Evolutionary conservation across 1,140 invertebrate species (phyloP), one percentile per base, ranked within the genome.

Genomic region (Idris sp.): DNA sequence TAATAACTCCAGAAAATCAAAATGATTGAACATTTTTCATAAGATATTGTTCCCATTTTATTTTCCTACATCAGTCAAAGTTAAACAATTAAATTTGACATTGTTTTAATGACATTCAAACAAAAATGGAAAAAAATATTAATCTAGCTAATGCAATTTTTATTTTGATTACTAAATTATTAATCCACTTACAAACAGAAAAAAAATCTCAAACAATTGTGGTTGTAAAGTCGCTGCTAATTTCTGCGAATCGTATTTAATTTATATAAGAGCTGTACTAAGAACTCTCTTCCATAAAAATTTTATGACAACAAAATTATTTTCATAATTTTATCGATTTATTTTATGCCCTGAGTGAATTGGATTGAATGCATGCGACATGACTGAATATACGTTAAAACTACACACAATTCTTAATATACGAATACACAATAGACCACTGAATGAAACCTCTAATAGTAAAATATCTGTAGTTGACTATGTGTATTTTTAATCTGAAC

Each of bases 401-500:
- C 30, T 64, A 53, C 59, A 64, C 13, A 44, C 38, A 53, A 53
- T 64, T 64, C 59, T 65, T 65, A 67, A 67, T 56, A 67, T 28
- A 67, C 33, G 41, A 5, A 41, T 31, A 18, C 15, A 67, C 62
- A 67, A 67, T 67, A 56, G 62, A 67, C 22, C 33, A 26, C 33
- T 67, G 62, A 67, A 56, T 67, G 62, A 65, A 56, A 48, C 56
- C 62, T 67, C 49, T 67, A 48, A 67, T 40, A 38, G 18, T 13
- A 30, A 67, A 48, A 56, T 67, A 67, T 36, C 22, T 56, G 15
- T 26, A 43, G 25, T 48, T 40, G 22, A 38, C 43, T 67, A 7
- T 67, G 48, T 67, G 19, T 30, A 41, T 6, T 22, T 54, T 54
- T 13, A 15, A 38, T 14, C 28, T 49, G 18, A 4, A 49, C 31